Percentiles rank a stretch among this genome's conserved stretches.
Conservation (phyloP, 2,797 vertebrate species). For the Picus viridis region DNA sequence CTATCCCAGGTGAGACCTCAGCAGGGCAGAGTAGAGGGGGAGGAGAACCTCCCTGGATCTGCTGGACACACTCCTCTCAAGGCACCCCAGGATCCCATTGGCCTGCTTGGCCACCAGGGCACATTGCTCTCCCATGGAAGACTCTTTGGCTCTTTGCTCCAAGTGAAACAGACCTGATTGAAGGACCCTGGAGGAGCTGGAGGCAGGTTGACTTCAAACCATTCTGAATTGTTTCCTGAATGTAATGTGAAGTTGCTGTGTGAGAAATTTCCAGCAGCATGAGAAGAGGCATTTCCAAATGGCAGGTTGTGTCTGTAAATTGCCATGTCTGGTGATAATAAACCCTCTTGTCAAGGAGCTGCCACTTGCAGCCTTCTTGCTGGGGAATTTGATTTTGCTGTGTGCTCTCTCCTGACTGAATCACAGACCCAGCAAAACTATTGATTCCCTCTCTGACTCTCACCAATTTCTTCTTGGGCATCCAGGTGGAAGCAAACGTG, state of each 20-base stretch:
- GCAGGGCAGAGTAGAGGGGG: too few species aligned
- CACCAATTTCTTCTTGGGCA: neutral
- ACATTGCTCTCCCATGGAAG: too few species aligned
- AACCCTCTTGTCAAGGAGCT: conserved; percentile 31
- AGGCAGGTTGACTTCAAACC: conserved; percentile 57
- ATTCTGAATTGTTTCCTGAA: conserved; percentile 64
- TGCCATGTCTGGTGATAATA: conserved; percentile 22
- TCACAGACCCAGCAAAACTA: neutral
- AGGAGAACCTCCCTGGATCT: too few species aligned
- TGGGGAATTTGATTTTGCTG: conserved; percentile 37
- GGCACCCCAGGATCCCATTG: too few species aligned
- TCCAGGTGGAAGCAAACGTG: neutral
- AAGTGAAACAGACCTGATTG: conserved; percentile 35
- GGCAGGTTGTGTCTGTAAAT: conserved; percentile 46
- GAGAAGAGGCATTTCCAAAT: conserved; percentile 52
- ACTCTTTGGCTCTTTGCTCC: conserved; percentile 10
- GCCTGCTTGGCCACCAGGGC: too few species aligned
- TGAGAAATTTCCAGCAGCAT: conserved; percentile 45
- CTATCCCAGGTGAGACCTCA: too few species aligned
- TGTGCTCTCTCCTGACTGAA: neutral
- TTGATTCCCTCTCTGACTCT: neutral
- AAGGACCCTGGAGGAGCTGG: conserved; percentile 51
- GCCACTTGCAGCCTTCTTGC: neutral
- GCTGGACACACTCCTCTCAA: too few species aligned
- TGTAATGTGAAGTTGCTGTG: conserved; percentile 32